A percentile compares a stretch with the other conserved stretches of the same genome.
phyloP scores from a whole-genome alignment of 2,888 invertebrate genomes.

The Tanypteryx hageni region DNA sequence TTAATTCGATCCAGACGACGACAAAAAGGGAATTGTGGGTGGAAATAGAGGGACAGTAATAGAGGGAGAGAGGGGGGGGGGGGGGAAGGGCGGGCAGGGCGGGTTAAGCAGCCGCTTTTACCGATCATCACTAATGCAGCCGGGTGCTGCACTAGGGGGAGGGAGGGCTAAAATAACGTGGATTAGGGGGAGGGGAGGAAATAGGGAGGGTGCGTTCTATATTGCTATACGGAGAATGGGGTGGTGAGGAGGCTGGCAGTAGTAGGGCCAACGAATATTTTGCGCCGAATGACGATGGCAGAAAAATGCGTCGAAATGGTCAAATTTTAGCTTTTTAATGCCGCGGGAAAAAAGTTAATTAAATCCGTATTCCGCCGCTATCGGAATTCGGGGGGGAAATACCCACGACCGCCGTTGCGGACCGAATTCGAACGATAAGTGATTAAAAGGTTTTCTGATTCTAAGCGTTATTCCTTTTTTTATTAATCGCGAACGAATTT shows the following conservation, averaged over 20 bases:
- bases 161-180: background rate
- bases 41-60: too few relatives aligned
- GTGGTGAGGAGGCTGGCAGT: too few relatives aligned
- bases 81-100: background rate
- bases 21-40: background rate
- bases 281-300: background rate
- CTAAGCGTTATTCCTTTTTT: background rate
- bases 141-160: background rate
- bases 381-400: constrained; percentile 2
- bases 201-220: background rate
- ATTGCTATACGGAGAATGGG: background rate
- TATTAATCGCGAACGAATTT: constrained; percentile 1
- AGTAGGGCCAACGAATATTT: background rate
- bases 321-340: constrained; percentile 1
- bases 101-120: background rate
- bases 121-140: background rate
- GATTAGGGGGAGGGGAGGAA: background rate
- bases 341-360: constrained; percentile 9
- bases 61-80: background rate
- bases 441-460: constrained; percentile 17
- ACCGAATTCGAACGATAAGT: background rate
- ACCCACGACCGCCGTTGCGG: constrained; percentile 1
- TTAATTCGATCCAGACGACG: background rate
- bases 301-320: background rate
- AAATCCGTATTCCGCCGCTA: background rate